Percentiles rank a stretch among this genome's conserved stretches.
Conservation (phyloP, 2,888 invertebrate genomes). For the Charanyca ferruginea region DNA sequence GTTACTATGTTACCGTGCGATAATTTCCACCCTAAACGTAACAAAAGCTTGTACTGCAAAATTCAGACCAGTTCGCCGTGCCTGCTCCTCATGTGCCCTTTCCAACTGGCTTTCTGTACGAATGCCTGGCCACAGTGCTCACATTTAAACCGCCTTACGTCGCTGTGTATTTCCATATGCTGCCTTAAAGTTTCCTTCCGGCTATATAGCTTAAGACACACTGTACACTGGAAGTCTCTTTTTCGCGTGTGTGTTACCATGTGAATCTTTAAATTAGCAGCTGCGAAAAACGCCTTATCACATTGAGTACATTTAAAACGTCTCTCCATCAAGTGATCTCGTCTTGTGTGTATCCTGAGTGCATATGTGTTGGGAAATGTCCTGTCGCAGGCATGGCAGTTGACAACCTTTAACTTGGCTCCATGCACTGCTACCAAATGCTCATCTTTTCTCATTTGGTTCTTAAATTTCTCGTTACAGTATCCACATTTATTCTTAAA, state of each 20-base stretch:
- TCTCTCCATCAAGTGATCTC: slow-evolving; percentile 70
- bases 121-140: slow-evolving; percentile 70
- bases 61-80: slow-evolving; percentile 31
- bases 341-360: slow-evolving; percentile 82
- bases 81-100: slow-evolving; percentile 64
- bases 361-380: slow-evolving; percentile 83
- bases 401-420: slow-evolving; percentile 34
- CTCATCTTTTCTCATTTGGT: slow-evolving; percentile 54
- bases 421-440: slow-evolving; percentile 67
- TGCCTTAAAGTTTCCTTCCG: slow-evolving; percentile 68
- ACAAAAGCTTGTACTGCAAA: too few relatives aligned
- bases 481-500: slow-evolving; percentile 65
- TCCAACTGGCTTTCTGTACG: slow-evolving; percentile 73
- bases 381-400: slow-evolving; percentile 74
- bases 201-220: slow-evolving; percentile 76
- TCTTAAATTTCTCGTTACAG: slow-evolving; percentile 67
- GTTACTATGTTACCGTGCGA: too few relatives aligned
- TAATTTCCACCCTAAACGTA: too few relatives aligned
- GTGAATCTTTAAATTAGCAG: slow-evolving; percentile 75
- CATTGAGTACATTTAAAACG: slow-evolving; percentile 57
- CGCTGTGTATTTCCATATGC: slow-evolving; percentile 73
- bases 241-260: slow-evolving; percentile 69
- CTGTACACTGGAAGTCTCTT: slow-evolving; percentile 75
- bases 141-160: slow-evolving; percentile 68
- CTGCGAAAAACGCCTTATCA: slow-evolving; percentile 47